These are phyloP conservation scores for Catocala sponsa DNA, from an alignment of 2,888 invertebrate species.

Conservation along the genomic window DNA sequence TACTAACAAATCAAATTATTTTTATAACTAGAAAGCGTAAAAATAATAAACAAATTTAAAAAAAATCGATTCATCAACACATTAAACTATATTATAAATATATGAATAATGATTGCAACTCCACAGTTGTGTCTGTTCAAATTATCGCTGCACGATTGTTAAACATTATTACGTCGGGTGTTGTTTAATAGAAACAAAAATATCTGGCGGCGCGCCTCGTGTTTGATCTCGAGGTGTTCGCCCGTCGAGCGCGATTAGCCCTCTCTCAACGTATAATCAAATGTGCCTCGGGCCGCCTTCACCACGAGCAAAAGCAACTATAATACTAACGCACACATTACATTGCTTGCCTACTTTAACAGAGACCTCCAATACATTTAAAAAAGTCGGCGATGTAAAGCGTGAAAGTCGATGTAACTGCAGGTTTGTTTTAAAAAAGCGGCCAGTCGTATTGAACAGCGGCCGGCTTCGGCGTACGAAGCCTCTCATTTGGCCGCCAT, in stretches of 20 bases:
- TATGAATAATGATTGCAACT: conserved; percentile 45
- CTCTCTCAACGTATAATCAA: conserved; percentile 88
- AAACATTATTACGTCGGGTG: conserved; percentile 89
- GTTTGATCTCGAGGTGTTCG: conserved; percentile 89
- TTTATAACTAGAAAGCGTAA: too few species aligned
- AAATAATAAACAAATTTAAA: too few species aligned
- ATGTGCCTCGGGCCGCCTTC: conserved; percentile 81
- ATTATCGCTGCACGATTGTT: conserved; percentile 88
- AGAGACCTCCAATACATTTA: background rate
- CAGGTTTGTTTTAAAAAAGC: conserved; percentile 64
- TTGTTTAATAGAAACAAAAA: conserved; percentile 89
- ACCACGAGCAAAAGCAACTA: conserved; percentile 53
- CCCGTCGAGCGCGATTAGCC: conserved; percentile 88
- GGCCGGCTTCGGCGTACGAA: conserved; percentile 81
- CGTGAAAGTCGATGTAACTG: conserved; percentile 14
- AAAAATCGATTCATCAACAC: too few species aligned
- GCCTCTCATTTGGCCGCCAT: conserved; percentile 88
- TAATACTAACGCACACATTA: conserved; percentile 33
- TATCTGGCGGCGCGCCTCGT: conserved; percentile 88
- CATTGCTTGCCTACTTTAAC: conserved; percentile 55
- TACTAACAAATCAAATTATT: too few species aligned
- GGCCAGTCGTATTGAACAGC: conserved; percentile 72
- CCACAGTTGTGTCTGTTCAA: conserved; percentile 69
- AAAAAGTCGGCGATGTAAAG: conserved; percentile 45
- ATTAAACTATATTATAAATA: background rate